Conservation (phyloP, 2,113 vertebrate genomes). For the Grantiella picta region DNA sequence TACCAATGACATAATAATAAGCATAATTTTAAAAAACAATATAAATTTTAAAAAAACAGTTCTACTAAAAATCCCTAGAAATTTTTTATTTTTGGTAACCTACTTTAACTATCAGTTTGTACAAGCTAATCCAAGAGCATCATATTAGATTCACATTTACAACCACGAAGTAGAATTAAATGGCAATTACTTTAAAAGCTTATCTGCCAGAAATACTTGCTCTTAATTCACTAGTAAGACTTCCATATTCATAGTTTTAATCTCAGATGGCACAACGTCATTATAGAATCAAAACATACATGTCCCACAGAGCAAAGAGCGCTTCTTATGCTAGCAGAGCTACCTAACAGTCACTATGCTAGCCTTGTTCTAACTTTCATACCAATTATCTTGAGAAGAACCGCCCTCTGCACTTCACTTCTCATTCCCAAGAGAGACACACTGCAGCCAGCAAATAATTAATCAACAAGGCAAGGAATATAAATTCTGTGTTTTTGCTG, state of each 20-base stretch:
- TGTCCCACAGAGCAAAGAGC: not conserved
- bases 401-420: not conserved
- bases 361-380: not conserved
- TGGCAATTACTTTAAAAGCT: not conserved
- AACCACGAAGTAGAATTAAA: not conserved
- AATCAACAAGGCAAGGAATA: not conserved
- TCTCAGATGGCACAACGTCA: not conserved
- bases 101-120: not conserved
- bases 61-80: not conserved
- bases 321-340: not conserved
- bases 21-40: not conserved
- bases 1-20: not conserved
- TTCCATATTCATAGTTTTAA: not conserved
- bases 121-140: not conserved
- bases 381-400: not conserved
- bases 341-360: not conserved
- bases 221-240: not conserved
- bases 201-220: not conserved
- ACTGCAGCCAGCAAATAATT: not conserved
- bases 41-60: not conserved
- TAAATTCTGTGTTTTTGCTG: not conserved
- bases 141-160: not conserved
- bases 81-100: not conserved
- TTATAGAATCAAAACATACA: not conserved
- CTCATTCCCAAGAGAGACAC: not conserved